These are phyloP conservation scores for Columba livia DNA, from an alignment of 2,113 vertebrate species.

Conservation along the genomic window DNA sequence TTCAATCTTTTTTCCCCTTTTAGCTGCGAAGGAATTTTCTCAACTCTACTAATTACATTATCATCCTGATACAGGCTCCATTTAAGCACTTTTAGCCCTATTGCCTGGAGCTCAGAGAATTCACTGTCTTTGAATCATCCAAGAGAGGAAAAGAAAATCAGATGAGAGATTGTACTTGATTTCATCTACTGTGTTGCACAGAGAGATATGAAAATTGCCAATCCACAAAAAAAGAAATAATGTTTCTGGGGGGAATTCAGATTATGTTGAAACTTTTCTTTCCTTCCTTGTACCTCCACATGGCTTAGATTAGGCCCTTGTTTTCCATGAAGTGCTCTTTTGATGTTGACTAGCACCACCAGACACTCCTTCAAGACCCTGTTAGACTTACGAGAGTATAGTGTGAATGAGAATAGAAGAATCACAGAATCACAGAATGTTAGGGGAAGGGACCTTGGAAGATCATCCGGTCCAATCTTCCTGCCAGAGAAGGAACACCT, in stretches of 20 bases:
- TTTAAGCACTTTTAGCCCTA: neutral
- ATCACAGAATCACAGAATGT: too few species aligned
- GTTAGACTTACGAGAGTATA: neutral
- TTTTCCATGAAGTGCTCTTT: neutral
- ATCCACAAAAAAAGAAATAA: neutral
- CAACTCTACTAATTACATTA: neutral
- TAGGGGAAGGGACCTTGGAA: too few species aligned
- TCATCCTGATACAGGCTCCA: neutral
- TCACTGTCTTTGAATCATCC: slow-evolving; percentile 15
- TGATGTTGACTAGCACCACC: neutral
- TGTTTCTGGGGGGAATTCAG: neutral
- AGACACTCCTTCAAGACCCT: neutral
- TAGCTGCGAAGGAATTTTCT: neutral
- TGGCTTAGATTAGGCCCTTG: neutral
- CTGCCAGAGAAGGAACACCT: too few species aligned
- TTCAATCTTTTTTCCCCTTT: neutral
- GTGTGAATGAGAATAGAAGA: neutral
- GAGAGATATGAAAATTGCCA: rapidly evolving
- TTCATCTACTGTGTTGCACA: neutral
- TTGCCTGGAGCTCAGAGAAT: neutral
- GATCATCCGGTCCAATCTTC: too few species aligned
- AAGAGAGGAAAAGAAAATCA: neutral
- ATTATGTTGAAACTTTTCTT: neutral
- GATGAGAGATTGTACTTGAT: neutral
- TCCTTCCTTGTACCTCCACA: neutral